phyloP scores from a whole-genome alignment of 2,797 vertebrate genomes.

The Apogon talboti region DNA sequence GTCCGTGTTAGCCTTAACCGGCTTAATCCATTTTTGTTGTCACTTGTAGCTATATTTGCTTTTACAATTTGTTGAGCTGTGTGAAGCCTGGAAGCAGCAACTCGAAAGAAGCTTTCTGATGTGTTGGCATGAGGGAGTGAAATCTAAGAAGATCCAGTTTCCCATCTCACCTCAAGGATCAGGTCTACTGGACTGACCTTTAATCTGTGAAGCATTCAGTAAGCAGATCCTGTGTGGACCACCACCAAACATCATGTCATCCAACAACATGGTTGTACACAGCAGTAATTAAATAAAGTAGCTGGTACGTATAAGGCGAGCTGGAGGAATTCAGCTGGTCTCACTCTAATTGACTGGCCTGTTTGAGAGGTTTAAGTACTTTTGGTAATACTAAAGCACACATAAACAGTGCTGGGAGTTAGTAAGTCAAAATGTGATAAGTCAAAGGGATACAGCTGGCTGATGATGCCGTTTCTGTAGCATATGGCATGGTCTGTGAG shows the following conservation, averaged over 20 bases:
- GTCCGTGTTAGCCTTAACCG: constrained; percentile 12
- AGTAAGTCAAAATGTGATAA: constrained; percentile 43
- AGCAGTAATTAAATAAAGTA: constrained; percentile 55
- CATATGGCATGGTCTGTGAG: constrained; percentile 23
- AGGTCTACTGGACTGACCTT: constrained; percentile 60
- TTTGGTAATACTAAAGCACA: constrained; percentile 31
- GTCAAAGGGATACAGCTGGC: constrained; percentile 33
- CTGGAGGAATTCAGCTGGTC: constrained; percentile 48
- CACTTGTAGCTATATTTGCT: constrained; percentile 32
- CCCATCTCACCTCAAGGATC: constrained; percentile 41
- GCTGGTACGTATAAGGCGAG: constrained; percentile 31
- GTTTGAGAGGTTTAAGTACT: constrained; percentile 21
- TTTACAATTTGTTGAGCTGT: constrained; percentile 24
- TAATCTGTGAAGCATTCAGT: constrained; percentile 51
- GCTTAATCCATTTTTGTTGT: constrained; percentile 22
- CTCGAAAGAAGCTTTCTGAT: constrained; percentile 24
- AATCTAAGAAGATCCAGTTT: constrained; percentile 54
- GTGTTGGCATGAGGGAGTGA: constrained; percentile 41
- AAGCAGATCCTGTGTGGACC: constrained; percentile 64
- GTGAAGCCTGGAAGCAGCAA: constrained; percentile 28
- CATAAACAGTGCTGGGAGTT: constrained; percentile 25
- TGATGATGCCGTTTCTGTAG: constrained; percentile 31
- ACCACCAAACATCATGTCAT: constrained; percentile 27
- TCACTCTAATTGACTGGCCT: constrained; percentile 40
- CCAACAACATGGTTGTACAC: constrained; percentile 15